Percentiles rank a stretch among this genome's conserved stretches.
Evolutionary conservation across 2,888 invertebrate species (phyloP).

Genomic region (Lithophane ornitopus): DNA sequence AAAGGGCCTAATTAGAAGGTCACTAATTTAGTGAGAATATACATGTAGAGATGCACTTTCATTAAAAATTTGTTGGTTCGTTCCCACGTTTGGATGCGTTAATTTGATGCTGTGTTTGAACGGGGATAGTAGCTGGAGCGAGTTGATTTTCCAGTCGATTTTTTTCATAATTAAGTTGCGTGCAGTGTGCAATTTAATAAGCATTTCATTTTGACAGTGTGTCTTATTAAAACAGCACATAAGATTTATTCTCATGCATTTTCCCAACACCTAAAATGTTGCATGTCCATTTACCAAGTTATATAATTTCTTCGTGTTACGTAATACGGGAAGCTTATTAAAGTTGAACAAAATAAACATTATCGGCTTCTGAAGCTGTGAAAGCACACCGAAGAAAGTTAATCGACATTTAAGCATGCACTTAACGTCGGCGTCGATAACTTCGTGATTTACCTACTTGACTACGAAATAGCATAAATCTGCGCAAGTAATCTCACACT

Average conservation of each 20-base stretch:
- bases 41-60: conserved; percentile 46
- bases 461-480: conserved; percentile 38
- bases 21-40: conserved; percentile 57
- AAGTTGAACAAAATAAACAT: conserved; percentile 47
- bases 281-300: conserved; percentile 18
- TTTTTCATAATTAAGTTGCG: neutral
- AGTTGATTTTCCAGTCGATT: conserved; percentile 22
- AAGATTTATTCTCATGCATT: conserved; percentile 20
- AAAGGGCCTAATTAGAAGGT: conserved; percentile 54
- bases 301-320: conserved; percentile 19
- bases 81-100: conserved; percentile 60
- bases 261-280: conserved; percentile 26
- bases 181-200: neutral
- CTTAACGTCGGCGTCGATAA: conserved; percentile 49
- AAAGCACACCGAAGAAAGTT: conserved; percentile 56
- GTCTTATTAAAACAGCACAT: conserved; percentile 9
- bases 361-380: conserved; percentile 47
- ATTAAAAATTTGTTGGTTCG: conserved; percentile 41
- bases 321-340: conserved; percentile 50
- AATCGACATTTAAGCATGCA: conserved; percentile 56
- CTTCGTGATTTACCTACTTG: conserved; percentile 47
- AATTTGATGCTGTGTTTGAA: conserved; percentile 52
- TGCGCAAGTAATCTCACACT: neutral
- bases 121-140: conserved; percentile 19
- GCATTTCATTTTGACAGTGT: conserved; percentile 4